Evolutionary conservation across 1,140 invertebrate genomes (phyloP).

Genomic region (Harlomillsia oculata): DNA sequence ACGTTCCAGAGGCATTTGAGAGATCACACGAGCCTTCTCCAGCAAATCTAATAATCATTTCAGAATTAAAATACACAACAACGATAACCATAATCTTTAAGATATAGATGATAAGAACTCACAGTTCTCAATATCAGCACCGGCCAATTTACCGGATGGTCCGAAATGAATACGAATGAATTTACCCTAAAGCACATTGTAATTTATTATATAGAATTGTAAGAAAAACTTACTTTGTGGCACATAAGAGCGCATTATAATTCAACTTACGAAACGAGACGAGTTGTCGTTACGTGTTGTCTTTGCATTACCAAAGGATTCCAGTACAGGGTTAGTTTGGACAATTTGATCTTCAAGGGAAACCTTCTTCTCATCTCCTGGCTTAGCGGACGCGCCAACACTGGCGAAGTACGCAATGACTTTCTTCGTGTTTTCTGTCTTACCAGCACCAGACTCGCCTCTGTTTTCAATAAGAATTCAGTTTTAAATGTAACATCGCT

Average conservation of each 20-base stretch:
- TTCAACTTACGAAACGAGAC: slow-evolving; percentile 43
- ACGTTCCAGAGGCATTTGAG: slow-evolving; percentile 54
- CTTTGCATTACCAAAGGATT: slow-evolving; percentile 56
- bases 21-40: slow-evolving; percentile 62
- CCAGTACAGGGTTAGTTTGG: slow-evolving; percentile 54
- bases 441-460: slow-evolving; percentile 54
- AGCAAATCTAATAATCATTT: slow-evolving; percentile 47
- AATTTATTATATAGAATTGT: slow-evolving; percentile 56
- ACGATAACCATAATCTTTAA: not conserved
- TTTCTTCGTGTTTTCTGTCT: slow-evolving; percentile 57
- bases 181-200: slow-evolving; percentile 41
- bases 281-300: slow-evolving; percentile 56
- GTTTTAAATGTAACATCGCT: not conserved
- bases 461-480: slow-evolving; percentile 37
- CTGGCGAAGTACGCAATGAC: slow-evolving; percentile 49
- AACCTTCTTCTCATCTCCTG: slow-evolving; percentile 34
- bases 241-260: not conserved
- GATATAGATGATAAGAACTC: slow-evolving; percentile 42
- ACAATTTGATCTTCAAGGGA: slow-evolving; percentile 51
- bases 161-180: slow-evolving; percentile 65
- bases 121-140: slow-evolving; percentile 62
- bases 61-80: not conserved
- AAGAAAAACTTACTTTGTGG: not conserved
- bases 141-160: slow-evolving; percentile 55
- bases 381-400: slow-evolving; percentile 41